A percentile compares a stretch with the other conserved stretches of the same genome.
phyloP scores from a whole-genome alignment of 1,140 invertebrate species.

The Caenorhabditis tropicalis region DNA sequence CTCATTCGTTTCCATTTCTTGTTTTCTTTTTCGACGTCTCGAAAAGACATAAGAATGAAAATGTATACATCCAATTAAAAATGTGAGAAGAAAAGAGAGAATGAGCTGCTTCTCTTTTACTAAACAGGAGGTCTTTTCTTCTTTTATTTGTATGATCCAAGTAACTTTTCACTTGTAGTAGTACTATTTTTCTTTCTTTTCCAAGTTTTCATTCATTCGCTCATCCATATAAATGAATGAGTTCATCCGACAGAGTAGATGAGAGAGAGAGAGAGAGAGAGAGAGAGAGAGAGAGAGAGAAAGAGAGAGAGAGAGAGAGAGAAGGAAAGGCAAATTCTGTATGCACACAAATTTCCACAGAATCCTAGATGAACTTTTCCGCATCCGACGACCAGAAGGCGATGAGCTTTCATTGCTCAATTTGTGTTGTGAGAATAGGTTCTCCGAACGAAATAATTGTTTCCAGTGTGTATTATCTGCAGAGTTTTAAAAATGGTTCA shows the following conservation, averaged over 20 bases:
- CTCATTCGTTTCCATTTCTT: too few relatives aligned
- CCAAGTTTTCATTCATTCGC: not conserved
- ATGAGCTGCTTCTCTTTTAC: not conserved
- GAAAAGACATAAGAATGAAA: not conserved
- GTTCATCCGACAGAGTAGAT: conserved; percentile 4
- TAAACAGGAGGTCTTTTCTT: conserved; percentile 1
- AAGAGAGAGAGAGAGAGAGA: not conserved
- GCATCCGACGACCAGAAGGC: not conserved
- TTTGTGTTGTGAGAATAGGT: not conserved
- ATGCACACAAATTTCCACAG: conserved; percentile 32
- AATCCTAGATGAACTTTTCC: conserved; percentile 38
- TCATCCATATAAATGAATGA: conserved; percentile 43
- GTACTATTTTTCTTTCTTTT: not conserved
- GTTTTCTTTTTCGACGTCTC: too few relatives aligned
- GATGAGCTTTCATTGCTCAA: not conserved
- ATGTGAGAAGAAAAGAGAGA: conserved; percentile 32
- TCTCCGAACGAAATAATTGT: not conserved
- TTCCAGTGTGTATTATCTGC: not conserved
- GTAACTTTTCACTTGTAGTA: not conserved
- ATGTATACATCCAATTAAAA: conserved; percentile 36
- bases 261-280: not conserved
- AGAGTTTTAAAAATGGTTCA: too few relatives aligned
- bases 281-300: not conserved
- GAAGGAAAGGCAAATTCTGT: not conserved
- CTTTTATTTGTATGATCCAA: not conserved